Conservation (phyloP, 2,113 vertebrate species). For the Cyprinodon tularosa region DNA sequence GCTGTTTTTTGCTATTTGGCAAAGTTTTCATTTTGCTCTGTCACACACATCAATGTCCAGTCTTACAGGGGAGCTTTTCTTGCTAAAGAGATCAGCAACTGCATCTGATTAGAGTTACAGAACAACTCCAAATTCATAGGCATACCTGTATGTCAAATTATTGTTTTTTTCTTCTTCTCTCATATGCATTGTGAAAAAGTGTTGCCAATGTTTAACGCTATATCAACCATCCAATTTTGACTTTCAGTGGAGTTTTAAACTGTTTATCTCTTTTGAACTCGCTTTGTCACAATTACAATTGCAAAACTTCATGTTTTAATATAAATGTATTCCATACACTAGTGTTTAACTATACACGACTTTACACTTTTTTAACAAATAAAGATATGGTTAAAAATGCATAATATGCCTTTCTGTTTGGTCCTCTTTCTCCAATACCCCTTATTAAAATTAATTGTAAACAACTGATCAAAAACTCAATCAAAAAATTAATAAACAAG, state of each 20-base stretch:
- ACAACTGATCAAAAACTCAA: too few relatives aligned
- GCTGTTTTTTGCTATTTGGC: not conserved
- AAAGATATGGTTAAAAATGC: too few relatives aligned
- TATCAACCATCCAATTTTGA: not conserved
- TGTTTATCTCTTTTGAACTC: not conserved
- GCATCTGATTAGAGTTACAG: constrained; percentile 69
- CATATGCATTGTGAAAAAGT: constrained; percentile 35
- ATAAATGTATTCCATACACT: too few relatives aligned
- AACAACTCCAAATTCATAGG: constrained; percentile 52
- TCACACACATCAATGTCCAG: constrained; percentile 3
- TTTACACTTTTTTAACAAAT: too few relatives aligned
- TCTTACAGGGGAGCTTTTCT: constrained; percentile 34
- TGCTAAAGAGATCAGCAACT: constrained; percentile 37
- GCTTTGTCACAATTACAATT: not conserved
- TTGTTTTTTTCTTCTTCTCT: constrained; percentile 45
- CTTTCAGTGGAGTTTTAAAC: not conserved
- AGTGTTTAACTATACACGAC: too few relatives aligned
- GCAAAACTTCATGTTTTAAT: too few relatives aligned
- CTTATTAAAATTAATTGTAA: too few relatives aligned
- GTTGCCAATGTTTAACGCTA: not conserved
- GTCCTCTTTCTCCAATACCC: too few relatives aligned
- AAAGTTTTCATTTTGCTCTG: constrained; percentile 21
- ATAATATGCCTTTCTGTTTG: too few relatives aligned
- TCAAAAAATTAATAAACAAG: not conserved
- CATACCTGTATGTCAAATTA: constrained; percentile 50